These are phyloP conservation scores for Steinernema carpocapsae DNA, from an alignment of 2,888 invertebrate species.

Conservation along the genomic window DNA sequence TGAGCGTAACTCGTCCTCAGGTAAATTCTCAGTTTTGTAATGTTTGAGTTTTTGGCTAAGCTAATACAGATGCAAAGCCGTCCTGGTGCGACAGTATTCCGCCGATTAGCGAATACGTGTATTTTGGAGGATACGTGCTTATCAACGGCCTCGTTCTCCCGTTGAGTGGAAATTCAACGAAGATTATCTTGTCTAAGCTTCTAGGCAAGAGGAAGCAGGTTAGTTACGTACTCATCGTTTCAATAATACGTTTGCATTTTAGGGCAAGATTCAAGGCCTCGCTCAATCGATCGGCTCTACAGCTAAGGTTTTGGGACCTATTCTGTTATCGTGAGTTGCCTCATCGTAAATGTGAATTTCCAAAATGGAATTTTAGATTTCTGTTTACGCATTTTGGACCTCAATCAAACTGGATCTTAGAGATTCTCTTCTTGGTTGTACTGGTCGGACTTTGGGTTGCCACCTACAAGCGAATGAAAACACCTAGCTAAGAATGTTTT, in stretches of 20 bases:
- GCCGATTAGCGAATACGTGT: constrained; percentile 13
- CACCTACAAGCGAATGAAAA: constrained; percentile 2
- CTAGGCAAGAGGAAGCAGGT: not conserved
- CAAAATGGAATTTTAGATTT: not conserved
- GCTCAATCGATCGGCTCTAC: not conserved
- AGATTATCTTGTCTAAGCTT: not conserved
- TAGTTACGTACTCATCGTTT: no score
- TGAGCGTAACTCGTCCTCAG: not conserved
- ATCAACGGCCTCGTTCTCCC: constrained; percentile 10
- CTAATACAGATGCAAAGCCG: no score
- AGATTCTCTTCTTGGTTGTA: not conserved
- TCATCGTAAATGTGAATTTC: not conserved
- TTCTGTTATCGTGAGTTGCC: not conserved
- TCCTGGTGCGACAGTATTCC: not conserved
- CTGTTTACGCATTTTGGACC: constrained; percentile 6
- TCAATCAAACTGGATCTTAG: constrained; percentile 6
- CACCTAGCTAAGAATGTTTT: no score
- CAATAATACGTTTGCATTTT: no score
- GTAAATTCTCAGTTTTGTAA: no score
- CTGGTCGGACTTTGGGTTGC: not conserved
- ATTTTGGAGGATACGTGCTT: not conserved
- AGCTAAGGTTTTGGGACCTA: not conserved
- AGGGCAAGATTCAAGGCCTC: not conserved
- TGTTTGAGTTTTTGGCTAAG: no score
- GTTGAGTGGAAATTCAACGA: not conserved